phyloP scores from a whole-genome alignment of 2,888 invertebrate genomes.

The Mimumesa dahlbomi region DNA sequence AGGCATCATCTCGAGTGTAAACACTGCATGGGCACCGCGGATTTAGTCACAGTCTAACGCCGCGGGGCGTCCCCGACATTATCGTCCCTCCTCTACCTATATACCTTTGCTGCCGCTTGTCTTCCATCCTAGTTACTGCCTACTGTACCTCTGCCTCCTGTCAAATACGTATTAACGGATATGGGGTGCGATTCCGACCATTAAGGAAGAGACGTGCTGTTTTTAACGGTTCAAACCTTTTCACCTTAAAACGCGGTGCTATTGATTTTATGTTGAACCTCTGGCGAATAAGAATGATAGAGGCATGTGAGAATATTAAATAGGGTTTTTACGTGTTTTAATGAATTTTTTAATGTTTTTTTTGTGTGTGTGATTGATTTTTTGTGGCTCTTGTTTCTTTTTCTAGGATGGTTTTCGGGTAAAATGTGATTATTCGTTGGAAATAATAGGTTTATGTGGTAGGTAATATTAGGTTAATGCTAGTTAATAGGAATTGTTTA shows the following conservation, averaged over 20 bases:
- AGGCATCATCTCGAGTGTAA: slow-evolving; percentile 81
- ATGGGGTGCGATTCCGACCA: slow-evolving; percentile 5
- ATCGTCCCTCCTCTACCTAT: slow-evolving; percentile 36
- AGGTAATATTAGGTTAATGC: too few species aligned
- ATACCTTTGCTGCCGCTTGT: slow-evolving; percentile 18
- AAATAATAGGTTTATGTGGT: too few species aligned
- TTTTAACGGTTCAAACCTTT: slow-evolving; percentile 2
- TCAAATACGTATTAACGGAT: background rate
- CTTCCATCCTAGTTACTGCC: background rate
- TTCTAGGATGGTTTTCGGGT: too few species aligned
- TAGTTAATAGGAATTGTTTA: too few species aligned
- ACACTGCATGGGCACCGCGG: slow-evolving; percentile 79
- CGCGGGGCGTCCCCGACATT: slow-evolving; percentile 70
- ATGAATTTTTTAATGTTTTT: too few species aligned
- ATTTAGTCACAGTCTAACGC: slow-evolving; percentile 79
- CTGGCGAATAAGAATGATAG: too few species aligned
- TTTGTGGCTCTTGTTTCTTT: too few species aligned
- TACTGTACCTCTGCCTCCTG: slow-evolving; percentile 1
- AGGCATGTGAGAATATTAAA: too few species aligned
- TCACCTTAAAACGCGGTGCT: background rate
- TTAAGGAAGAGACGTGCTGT: background rate
- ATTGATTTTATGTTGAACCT: background rate
- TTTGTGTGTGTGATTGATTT: too few species aligned
- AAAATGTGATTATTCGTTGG: too few species aligned
- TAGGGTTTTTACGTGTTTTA: too few species aligned